Base-by-base conservation (phyloP, 2,113 vertebrate species). In the Brevimyrus niger region DNA sequence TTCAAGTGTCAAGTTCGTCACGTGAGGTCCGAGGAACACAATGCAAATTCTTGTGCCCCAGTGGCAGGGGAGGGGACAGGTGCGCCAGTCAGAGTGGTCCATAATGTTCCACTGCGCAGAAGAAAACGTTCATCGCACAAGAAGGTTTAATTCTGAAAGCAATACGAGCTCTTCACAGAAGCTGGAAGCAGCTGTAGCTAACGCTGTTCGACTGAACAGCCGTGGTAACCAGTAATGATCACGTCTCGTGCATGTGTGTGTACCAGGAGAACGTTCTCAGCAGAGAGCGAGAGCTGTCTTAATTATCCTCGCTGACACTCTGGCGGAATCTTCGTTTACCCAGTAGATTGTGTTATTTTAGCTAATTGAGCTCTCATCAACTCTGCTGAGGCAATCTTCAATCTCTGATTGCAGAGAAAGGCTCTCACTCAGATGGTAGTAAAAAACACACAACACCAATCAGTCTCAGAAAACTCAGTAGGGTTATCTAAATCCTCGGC, bases 261-360 rank as follows among this genome's bases (percentile, higher is more conserved):
- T n/a, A 19, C 58, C 17, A 65, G 47, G 38, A 42, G 23, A n/a
- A 58, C 21, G 46, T 47, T 47, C 58, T 42, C 50, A 19, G 9
- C n/a, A n/a, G 84, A 51, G 84, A 47, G 23, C 9, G 27, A 38
- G 51, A 69, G 84, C 31, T 4, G 53, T 51, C 51, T 51, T 17
- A 89, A 58, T 50, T 38, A 69, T 47, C 42, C 58, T 44, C 19
- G 7, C 89, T 23, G 38, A 35, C 82, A 69, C 44, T 58, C 47
- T 15, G 7, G 10, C n/a, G 7, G 15, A 21, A 47, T 65, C 27
- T 11, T 47, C n/a, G 76, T 89, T 58, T 61, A 19, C 73, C 23
- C n/a, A n/a, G 55, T 13, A 88, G 58, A 88, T 88, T 88, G 38
- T 48, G 61, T 76, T 88, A 76, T 88, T 88, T 80, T 35, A 50